These are phyloP conservation scores for Cephus nigrinus DNA, from an alignment of 2,888 invertebrate genomes.

Conservation along the genomic window DNA sequence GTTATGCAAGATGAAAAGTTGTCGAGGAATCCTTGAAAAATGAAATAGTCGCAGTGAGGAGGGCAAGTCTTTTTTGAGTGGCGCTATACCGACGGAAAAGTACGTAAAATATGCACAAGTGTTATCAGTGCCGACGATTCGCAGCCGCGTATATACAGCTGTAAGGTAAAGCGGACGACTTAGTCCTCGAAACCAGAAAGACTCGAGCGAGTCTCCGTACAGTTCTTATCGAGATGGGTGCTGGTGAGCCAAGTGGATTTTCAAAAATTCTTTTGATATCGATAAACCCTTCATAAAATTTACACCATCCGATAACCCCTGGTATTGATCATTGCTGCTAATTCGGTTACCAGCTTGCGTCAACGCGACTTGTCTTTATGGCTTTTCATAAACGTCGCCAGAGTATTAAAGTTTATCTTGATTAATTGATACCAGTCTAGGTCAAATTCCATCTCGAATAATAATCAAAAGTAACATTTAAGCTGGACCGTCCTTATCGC, in stretches of 20 bases:
- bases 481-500: neutral
- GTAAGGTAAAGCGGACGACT: slow-evolving; percentile 34
- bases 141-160: slow-evolving; percentile 35
- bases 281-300: neutral
- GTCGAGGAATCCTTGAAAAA: slow-evolving; percentile 18
- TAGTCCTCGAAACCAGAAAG: slow-evolving; percentile 30
- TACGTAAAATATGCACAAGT: slow-evolving; percentile 37
- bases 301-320: neutral
- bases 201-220: slow-evolving; percentile 21
- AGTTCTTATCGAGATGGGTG: slow-evolving; percentile 12
- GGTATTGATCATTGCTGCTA: neutral
- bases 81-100: neutral
- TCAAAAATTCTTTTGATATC: neutral
- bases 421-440: slow-evolving; percentile 17
- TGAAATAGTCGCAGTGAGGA: neutral
- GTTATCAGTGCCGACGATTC: slow-evolving; percentile 42
- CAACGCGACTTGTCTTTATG: neutral
- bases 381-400: neutral
- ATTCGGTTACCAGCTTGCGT: neutral
- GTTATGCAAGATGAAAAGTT: neutral
- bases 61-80: neutral
- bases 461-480: neutral
- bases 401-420: slow-evolving; percentile 34
- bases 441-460: neutral
- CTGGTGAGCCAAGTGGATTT: neutral